These are phyloP conservation scores for Aleiodes sp. DNA, from an alignment of 1,140 invertebrate genomes.

Conservation along the genomic window DNA sequence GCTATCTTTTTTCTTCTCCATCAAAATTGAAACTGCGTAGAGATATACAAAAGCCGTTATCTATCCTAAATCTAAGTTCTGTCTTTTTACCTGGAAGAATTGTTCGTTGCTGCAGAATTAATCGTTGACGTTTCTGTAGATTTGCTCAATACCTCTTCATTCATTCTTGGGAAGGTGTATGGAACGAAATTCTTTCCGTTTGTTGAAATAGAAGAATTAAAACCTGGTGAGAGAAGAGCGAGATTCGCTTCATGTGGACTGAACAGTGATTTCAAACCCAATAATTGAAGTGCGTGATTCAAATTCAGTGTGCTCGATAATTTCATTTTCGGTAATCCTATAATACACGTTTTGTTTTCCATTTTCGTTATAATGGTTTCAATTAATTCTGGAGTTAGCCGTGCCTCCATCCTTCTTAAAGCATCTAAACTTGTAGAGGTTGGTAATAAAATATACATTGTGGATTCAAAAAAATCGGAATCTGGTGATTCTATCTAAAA, in stretches of 20 bases:
- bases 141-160: slow-evolving; percentile 4
- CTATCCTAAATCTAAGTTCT: too few relatives aligned
- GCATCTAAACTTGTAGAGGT: slow-evolving; percentile 60
- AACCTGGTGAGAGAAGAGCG: slow-evolving; percentile 66
- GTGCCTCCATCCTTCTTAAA: slow-evolving; percentile 64
- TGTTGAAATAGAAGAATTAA: not conserved
- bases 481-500: not conserved
- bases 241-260: slow-evolving; percentile 69
- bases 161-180: slow-evolving; percentile 37
- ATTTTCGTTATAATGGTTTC: slow-evolving; percentile 66
- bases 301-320: slow-evolving; percentile 70
- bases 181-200: not conserved
- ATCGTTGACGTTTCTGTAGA: not conserved
- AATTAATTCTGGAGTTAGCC: slow-evolving; percentile 65
- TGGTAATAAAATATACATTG: slow-evolving; percentile 79
- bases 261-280: slow-evolving; percentile 73
- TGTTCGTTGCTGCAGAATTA: not conserved
- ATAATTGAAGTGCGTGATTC: slow-evolving; percentile 60
- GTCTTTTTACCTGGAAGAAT: slow-evolving; percentile 32
- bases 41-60: too few relatives aligned
- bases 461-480: slow-evolving; percentile 49
- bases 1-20: too few relatives aligned
- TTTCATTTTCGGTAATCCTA: slow-evolving; percentile 75
- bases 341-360: slow-evolving; percentile 63
- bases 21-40: too few relatives aligned